Base-by-base conservation (phyloP, 2,797 vertebrate genomes). In the Danio kyathit region DNA sequence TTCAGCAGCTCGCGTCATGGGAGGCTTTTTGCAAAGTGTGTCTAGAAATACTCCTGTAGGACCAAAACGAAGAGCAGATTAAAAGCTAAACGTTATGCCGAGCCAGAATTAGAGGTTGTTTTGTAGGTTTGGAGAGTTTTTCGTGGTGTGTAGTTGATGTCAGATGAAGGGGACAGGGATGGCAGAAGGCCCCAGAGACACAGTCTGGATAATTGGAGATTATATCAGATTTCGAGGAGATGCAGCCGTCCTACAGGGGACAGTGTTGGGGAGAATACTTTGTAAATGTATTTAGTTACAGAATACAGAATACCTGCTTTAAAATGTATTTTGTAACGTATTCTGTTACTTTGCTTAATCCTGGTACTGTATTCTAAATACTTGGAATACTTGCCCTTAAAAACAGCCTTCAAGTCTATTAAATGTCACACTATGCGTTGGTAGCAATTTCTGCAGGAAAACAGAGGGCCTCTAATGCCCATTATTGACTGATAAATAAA, bases 31-130 rank as follows among this genome's bases (percentile, higher is more conserved):
- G 12, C 43, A 56, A 17, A 81, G 72, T 46, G 74, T 65, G 76
- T 84, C 76, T 56, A 74, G 69, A 66, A 73, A 72, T 74, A 61
- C 75, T 44, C 76, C 76, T 75, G 67, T 17, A 72, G 74, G 61
- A 67, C 17, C 43, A 43, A 12, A 19, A 65, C 71, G 51, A 67
- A 59, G 67, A 71, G 44, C 16, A 56, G 65, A 59, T 83, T 84
- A 71, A 81, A 84, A 77, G 76, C 46, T 63, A 63, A 86, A 71
- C 56, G 16, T 76, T 72, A 40, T 9, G 43, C 52, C 76, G 80
- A 69, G 84, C 29, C 5, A 0, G 14, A 63, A 57, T 81, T 66
- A 84, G 77, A 70, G 17, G 72, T 74, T 76, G 74, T 85, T 81
- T 82, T 60, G 44, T 57, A 72, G 70, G 29, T 13, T 13, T 12